A percentile compares a stretch with the other conserved stretches of the same genome.
phyloP scores from a whole-genome alignment of 2,888 invertebrate species.

The Sphaeridia pumilis region DNA sequence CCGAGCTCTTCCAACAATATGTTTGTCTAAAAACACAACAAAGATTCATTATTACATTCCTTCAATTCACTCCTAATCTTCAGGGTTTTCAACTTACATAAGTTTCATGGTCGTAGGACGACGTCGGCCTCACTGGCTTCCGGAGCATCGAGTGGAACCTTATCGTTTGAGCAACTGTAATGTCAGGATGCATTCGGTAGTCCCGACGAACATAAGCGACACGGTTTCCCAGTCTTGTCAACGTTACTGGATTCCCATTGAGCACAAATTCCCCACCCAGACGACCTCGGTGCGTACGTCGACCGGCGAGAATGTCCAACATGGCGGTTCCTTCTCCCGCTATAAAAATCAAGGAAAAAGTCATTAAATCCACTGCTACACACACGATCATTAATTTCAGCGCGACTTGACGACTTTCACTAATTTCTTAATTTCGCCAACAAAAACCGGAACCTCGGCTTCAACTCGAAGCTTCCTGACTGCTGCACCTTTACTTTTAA shows the following conservation, averaged over 20 bases:
- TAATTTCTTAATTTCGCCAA: neutral
- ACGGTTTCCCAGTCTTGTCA: slow-evolving; percentile 55
- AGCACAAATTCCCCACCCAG: slow-evolving; percentile 66
- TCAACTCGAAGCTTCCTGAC: too few species aligned
- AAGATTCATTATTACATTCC: neutral
- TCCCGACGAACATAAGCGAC: slow-evolving; percentile 65
- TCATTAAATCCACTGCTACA: too few species aligned
- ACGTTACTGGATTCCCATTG: slow-evolving; percentile 71
- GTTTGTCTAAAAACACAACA: slow-evolving; percentile 54
- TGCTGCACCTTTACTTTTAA: too few species aligned
- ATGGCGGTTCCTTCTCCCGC: slow-evolving; percentile 75
- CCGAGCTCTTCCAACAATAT: slow-evolving; percentile 83
- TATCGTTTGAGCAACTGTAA: slow-evolving; percentile 82
- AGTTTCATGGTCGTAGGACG: slow-evolving; percentile 49
- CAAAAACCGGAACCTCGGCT: too few species aligned
- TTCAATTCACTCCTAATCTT: neutral
- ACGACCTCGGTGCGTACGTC: slow-evolving; percentile 47
- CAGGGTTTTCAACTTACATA: slow-evolving; percentile 47
- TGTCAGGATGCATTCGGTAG: slow-evolving; percentile 64
- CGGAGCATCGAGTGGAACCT: slow-evolving; percentile 68
- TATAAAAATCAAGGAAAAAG: too few species aligned
- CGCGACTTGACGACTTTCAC: too few species aligned
- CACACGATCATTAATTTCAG: too few species aligned
- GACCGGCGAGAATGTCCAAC: slow-evolving; percentile 72
- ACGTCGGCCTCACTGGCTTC: slow-evolving; percentile 41